phyloP scores from a whole-genome alignment of 2,888 invertebrate genomes.

The Dione juno region DNA sequence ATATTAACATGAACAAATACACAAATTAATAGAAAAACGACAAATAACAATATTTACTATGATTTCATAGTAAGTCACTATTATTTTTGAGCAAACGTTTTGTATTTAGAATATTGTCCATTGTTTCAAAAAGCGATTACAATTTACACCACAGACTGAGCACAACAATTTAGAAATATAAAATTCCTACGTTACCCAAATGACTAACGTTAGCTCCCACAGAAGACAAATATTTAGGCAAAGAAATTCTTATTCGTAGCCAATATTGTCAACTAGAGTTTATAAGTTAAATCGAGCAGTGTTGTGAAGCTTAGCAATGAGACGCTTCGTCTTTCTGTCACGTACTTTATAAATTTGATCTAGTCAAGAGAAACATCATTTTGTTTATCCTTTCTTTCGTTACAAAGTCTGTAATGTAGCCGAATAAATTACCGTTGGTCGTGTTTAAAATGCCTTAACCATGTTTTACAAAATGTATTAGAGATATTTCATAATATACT shows the following conservation, averaged over 20 bases:
- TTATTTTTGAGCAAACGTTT: too few relatives aligned
- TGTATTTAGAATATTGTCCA: too few relatives aligned
- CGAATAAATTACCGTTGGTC: constrained; percentile 8
- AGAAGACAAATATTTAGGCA: constrained; percentile 40
- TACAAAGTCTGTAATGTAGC: constrained; percentile 18
- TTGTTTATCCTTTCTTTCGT: constrained; percentile 35
- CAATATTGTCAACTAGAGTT: constrained; percentile 45
- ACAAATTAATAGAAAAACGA: too few relatives aligned
- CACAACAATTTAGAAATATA: constrained; percentile 2
- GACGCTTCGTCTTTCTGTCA: constrained; percentile 43
- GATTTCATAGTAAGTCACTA: too few relatives aligned
- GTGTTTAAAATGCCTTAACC: background rate
- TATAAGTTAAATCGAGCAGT: constrained; percentile 47
- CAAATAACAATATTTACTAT: too few relatives aligned
- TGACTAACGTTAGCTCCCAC: constrained; percentile 18
- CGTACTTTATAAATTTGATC: constrained; percentile 50
- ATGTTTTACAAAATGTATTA: background rate
- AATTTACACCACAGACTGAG: too few relatives aligned
- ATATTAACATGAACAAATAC: too few relatives aligned
- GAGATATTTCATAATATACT: background rate
- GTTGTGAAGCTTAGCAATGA: constrained; percentile 43
- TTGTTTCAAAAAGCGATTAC: too few relatives aligned
- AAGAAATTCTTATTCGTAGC: constrained; percentile 42
- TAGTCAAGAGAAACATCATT: constrained; percentile 40
- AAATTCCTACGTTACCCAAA: constrained; percentile 17